A percentile compares a stretch with the other conserved stretches of the same genome.
These are phyloP conservation scores for Lates japonicus DNA, from an alignment of 2,797 vertebrate genomes.

Conservation along the genomic window DNA sequence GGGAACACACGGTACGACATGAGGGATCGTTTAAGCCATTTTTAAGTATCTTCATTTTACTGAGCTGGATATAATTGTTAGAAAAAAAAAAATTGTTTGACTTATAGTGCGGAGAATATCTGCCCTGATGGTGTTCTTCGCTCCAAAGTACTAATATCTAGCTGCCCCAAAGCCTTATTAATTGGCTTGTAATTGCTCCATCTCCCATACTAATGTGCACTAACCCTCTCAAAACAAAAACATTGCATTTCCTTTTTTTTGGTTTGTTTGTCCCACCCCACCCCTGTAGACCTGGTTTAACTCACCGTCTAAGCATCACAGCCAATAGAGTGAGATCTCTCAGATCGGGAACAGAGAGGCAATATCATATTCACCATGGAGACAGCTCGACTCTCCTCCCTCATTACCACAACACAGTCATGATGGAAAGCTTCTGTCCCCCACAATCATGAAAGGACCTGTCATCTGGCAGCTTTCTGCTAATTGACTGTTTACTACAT, in stretches of 20 bases:
- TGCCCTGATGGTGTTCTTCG: slow-evolving; percentile 54
- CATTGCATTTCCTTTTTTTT: slow-evolving; percentile 75
- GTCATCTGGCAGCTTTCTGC: slow-evolving; percentile 81
- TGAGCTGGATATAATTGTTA: slow-evolving; percentile 20
- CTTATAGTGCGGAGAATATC: slow-evolving; percentile 31
- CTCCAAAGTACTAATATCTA: slow-evolving; percentile 60
- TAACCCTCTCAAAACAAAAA: slow-evolving; percentile 84
- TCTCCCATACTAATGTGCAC: slow-evolving; percentile 86
- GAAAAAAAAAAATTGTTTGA: slow-evolving; percentile 13
- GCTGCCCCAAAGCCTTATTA: slow-evolving; percentile 74
- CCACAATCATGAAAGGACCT: slow-evolving; percentile 78
- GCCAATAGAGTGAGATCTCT: slow-evolving; percentile 79
- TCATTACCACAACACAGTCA: slow-evolving; percentile 80
- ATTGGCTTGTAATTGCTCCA: slow-evolving; percentile 83
- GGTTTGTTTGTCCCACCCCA: no score
- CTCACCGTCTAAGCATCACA: slow-evolving; percentile 65
- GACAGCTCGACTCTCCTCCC: slow-evolving; percentile 82
- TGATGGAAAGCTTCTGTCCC: slow-evolving; percentile 79
- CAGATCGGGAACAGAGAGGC: slow-evolving; percentile 83
- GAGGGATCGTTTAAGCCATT: neutral
- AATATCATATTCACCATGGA: slow-evolving; percentile 88
- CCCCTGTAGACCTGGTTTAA: slow-evolving; percentile 72
- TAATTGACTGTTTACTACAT: slow-evolving; percentile 81
- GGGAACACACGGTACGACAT: neutral
- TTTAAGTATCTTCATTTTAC: slow-evolving; percentile 13